These are phyloP conservation scores for Drosophila baimaii DNA, from an alignment of 1,140 invertebrate genomes.

Conservation along the genomic window DNA sequence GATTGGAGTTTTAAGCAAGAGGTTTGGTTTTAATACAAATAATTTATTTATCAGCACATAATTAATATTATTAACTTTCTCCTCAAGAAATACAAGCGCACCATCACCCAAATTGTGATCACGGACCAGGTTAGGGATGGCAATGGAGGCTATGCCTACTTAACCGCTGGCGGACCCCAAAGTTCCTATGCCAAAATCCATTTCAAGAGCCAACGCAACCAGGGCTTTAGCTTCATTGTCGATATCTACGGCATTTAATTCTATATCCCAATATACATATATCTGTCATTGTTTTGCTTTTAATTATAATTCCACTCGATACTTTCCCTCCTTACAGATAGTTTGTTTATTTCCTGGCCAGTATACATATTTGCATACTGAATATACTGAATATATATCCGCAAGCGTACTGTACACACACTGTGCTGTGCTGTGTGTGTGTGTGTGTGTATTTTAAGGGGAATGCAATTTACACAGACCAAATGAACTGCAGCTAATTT, in stretches of 20 bases:
- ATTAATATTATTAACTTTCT: neutral
- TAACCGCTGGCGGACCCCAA: slow-evolving; percentile 84
- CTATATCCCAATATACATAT: too few relatives aligned
- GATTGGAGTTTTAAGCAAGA: slow-evolving; percentile 57
- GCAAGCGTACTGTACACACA: slow-evolving; percentile 10
- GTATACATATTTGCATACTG: slow-evolving; percentile 27
- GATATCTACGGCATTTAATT: slow-evolving; percentile 84
- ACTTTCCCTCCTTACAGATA: slow-evolving; percentile 4
- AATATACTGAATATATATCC: slow-evolving; percentile 42
- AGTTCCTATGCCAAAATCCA: slow-evolving; percentile 84
- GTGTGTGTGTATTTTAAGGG: slow-evolving; percentile 21
- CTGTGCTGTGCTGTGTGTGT: too few relatives aligned
- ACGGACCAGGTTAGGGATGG: slow-evolving; percentile 85
- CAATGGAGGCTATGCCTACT: slow-evolving; percentile 85
- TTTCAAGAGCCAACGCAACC: slow-evolving; percentile 85
- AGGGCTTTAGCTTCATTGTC: slow-evolving; percentile 85
- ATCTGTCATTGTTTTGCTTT: neutral
- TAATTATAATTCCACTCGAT: slow-evolving; percentile 20
- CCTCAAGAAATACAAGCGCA: slow-evolving; percentile 33
- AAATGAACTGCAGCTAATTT: slow-evolving; percentile 51
- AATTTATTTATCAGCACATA: neutral
- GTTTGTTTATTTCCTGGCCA: slow-evolving; percentile 29
- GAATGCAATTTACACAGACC: slow-evolving; percentile 20
- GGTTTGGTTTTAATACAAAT: slow-evolving; percentile 5
- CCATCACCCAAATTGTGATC: slow-evolving; percentile 85